Base-by-base conservation (phyloP, 2,888 invertebrate species). In the Anticlea derivata region DNA sequence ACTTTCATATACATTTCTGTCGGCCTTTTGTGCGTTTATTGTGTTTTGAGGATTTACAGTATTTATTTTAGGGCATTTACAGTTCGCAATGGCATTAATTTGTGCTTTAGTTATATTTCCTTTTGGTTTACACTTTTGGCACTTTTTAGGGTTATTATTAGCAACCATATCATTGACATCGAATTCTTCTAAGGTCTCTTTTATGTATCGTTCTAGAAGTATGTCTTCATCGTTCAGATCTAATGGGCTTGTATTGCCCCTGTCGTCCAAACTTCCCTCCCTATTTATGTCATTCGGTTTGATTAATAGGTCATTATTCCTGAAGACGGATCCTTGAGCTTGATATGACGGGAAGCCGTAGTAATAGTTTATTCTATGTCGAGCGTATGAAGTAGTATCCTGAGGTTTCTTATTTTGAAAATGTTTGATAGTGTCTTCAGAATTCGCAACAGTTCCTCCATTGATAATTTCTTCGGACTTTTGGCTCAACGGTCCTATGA, bases 191-290 rank as follows among this genome's bases (percentile, higher is more conserved):
- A 55, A 29, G 1, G 53, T 39, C 5, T 58, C 49, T 45, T 52
- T 58, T n/a, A 52, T 55, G 30, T 30, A 50, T 29, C 51, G 46
- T 12, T 47, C 51, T n/a, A 51, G 20, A 5, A 50, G 29, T 11
- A 27, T 43, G 5, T 53, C 41, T 11, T 50, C 30, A 12, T 56
- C 34, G 7, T 37, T 33, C 1, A 39, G 5, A 17, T 39, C 39
- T 39, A 45, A 10, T 23, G 37, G 37, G 7, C 37, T 50, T 0
- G 45, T n/a, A 5, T 45, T 34, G 1, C 20, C 37, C 6, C 13
- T 23, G 6, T 29, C 27, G 13, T 41, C 49, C 1, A 29, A 12
- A 39, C 7, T 27, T 12, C 7, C 41, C 10, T 29, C 5, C 6
- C 17, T 20, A 27, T 12, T 35, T 29, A 30, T 17, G 2, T 22